Base-by-base conservation (phyloP, 2,888 invertebrate genomes). In the Ormyrus pomaceus region DNA sequence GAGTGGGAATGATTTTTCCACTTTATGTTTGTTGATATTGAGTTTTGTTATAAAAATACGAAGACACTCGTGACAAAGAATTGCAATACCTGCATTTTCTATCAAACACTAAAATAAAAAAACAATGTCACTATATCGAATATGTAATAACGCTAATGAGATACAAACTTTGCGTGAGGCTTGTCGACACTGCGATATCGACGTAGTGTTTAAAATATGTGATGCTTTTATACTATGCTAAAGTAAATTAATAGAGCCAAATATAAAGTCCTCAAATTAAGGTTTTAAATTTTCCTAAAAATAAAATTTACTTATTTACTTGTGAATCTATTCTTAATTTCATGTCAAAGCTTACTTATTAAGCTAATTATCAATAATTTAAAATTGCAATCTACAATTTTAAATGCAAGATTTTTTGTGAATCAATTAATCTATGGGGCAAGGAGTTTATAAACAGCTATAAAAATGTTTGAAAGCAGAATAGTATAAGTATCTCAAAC, bases 21-120 rank as follows among this genome's bases (percentile, higher is more conserved):
- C 75, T 79, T 73, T 79, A 69, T 70, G 55, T 84, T 87, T 87
- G 87, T 87, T 87, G 83, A 86, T 84, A 85, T 82, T 86, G 84
- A 84, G 82, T 87, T 86, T 88, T 86, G 86, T 88, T 87, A 86
- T 79, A 78, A 85, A 86, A 79, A 82, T 71, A 82, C 69, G 10
- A 70, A 74, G 70, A 80, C 53, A 73, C 48, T 75, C 65, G 55
- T 79, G 72, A 77, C 75, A 65, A 68, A 81, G 51, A 80, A 64
- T 72, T 80, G 69, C 45, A 77, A 83, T 82, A 71, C 79, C 80
- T 77, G 83, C 73, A 77, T 82, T 83, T 82, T 83, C 72, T 83
- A 74, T 72, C 61, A 50, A 77, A 74, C 58, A 71, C 56, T 69
- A 72, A 68, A 79, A 79, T 65, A 72, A 50, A 6, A 70, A 74